Evolutionary conservation across 2,797 vertebrate genomes (phyloP), one percentile per base, ranked within the genome.

Genomic region (Ambastaia sidthimunki): DNA sequence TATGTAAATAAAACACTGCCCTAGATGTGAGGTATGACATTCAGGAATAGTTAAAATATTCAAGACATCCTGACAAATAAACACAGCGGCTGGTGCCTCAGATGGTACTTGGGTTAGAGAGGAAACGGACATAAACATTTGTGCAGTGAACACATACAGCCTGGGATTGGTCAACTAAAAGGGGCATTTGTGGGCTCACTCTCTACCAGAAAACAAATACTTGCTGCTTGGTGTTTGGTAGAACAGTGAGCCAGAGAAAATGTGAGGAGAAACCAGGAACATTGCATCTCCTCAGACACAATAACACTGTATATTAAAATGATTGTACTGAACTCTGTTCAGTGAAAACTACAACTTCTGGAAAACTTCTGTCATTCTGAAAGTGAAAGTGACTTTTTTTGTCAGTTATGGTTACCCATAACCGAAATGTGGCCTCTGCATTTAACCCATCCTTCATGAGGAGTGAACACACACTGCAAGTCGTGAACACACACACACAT

Each of bases 31-130:
- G 12, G 37, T 12, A 67, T 47, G 13, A 23, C 41, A 4, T n/a
- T 68, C 48, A 71, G 48, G 4, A 70, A 70, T 28, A 60, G 47
- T 50, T 31, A n/a, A 77, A 77, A 54, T 54, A 47, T 71, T 62
- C 13, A 68, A 78, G 71, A 74, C 55, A 74, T 82, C 63, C 44
- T 52, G 34, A 70, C 81, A 78, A 78, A 79, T 82, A 79, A 78
- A 78, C 60, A 74, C 31, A 60, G 16, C n/a, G 68, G 47, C 59
- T 50, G 50, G 18, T 31, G 48, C 23, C 52, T 57, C 59, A 21
- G 50, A 41, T 18, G 11, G 44, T 65, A 74, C 62, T 74, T 31
- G 18, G 44, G 34, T 21, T 28, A 41, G 37, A 37, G 28, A 23
- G 60, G 25, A 50, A 47, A n/a, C 13, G 62, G 52, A 47, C 67